Evolutionary conservation across 37 sponge, comb jelly and placozoan genomes (phyloP), one percentile per base, ranked within the genome.

Genomic region (Halisarca cf. caerulea): DNA sequence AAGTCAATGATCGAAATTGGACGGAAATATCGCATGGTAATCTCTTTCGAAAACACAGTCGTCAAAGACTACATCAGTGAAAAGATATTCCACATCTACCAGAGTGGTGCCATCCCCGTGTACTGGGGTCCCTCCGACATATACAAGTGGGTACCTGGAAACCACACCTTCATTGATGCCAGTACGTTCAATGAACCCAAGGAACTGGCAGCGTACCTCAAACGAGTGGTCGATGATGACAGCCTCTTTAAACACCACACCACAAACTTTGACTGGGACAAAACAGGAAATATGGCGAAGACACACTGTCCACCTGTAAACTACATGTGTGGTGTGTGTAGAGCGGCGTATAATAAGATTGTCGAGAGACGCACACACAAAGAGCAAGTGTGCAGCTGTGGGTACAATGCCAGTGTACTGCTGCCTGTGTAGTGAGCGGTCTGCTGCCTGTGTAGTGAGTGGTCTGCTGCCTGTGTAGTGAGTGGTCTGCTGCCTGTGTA

Each of bases 71-170:
- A 74, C 44, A 74, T 74, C 25, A 40, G 42, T 40, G 77, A 74
- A 25, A 74, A 74, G 42, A 74, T 74, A 36, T 40, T 7, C 24
- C 0, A 2, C 36, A 23, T 43, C 24, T 74, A 74, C 42, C 24
- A 3, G 25, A 36, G 38, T 44, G 77, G 77, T n/a, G 77, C 77
- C 45, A 74, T 74, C 5, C 77, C 77, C 15, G 77, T 74, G 21
- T 74, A 74, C 77, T 74, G 77, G 77, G 77, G 77, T 18, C 77
- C 77, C 24, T 44, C 77, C 1, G 42, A 40, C 15, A 74, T 74
- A 20, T 74, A 74, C 25, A 36, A 32, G 9, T 74, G 77, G 77
- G 77, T 74, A 18, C 77, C 77, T 40, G 77, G 77, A 18, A 43
- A 74, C 36, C 77, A 74, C 77, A 40, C 77, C 25, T 74, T 74